A percentile compares a stretch with the other conserved stretches of the same genome.
Conservation (phyloP, 2,113 vertebrate genomes). For the Osmerus mordax region DNA sequence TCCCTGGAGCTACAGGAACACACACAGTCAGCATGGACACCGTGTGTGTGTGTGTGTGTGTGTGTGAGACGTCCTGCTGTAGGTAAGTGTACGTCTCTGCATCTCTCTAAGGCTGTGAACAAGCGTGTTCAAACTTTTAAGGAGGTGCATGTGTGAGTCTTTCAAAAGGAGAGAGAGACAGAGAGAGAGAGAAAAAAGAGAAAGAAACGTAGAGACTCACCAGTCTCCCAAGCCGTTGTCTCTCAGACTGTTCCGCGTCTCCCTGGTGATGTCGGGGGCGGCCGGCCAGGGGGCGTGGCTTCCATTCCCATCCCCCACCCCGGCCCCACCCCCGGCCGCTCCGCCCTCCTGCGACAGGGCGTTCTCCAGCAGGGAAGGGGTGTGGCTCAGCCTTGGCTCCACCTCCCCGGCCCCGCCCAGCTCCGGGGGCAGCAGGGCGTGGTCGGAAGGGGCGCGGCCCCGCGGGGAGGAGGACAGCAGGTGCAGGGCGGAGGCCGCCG, state of each 20-base stretch:
- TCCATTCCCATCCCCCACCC: conserved; percentile 66
- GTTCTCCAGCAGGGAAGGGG: conserved; percentile 84
- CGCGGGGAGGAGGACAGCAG: conserved; percentile 81
- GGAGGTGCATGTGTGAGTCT: conserved; percentile 2
- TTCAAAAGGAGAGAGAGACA: background rate
- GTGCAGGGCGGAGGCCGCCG: conserved; percentile 88
- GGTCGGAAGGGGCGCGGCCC: background rate
- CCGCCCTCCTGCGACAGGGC: conserved; percentile 84
- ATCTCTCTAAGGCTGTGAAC: too few species aligned
- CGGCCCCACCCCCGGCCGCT: conserved; percentile 55
- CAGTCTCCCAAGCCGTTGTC: conserved; percentile 72
- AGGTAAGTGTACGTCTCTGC: background rate
- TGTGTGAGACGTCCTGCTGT: background rate
- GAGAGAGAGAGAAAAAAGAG: background rate
- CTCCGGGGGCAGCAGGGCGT: conserved; percentile 79
- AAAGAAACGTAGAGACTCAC: conserved; percentile 39
- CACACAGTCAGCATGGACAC: background rate
- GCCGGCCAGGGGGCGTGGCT: conserved; percentile 88
- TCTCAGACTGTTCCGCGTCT: conserved; percentile 85
- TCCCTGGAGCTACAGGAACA: conserved; percentile 79
- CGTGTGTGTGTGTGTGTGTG: background rate
- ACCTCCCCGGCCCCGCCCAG: conserved; percentile 72
- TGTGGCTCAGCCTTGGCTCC: conserved; percentile 77
- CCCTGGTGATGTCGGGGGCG: conserved; percentile 94
- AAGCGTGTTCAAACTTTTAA: background rate